These are phyloP conservation scores for Buceros bicornis DNA, from an alignment of 2,797 vertebrate genomes.

Conservation along the genomic window DNA sequence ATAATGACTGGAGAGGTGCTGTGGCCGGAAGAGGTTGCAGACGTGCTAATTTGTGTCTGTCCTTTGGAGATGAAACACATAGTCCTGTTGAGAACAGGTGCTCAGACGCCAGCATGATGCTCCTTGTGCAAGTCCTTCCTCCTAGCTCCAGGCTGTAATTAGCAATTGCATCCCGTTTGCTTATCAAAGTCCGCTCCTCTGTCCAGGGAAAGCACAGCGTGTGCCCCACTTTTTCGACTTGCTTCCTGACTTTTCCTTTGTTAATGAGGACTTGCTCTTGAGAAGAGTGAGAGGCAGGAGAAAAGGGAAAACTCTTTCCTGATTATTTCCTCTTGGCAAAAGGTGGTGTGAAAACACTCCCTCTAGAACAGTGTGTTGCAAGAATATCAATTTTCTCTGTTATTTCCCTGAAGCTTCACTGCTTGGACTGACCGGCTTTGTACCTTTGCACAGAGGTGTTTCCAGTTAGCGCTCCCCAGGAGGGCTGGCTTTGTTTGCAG, in stretches of 20 bases:
- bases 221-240: background rate
- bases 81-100: conserved; percentile 23
- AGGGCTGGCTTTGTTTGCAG: background rate
- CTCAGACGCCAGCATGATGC: background rate
- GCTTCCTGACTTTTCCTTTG: background rate
- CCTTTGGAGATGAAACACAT: background rate
- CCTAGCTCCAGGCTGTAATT: conserved; percentile 43
- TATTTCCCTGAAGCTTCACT: background rate
- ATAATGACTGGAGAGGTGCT: background rate
- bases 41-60: background rate
- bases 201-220: background rate
- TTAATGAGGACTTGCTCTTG: background rate
- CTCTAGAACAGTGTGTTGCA: background rate
- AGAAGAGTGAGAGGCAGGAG: background rate
- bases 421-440: background rate
- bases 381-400: background rate
- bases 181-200: background rate
- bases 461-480: background rate
- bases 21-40: conserved; percentile 7
- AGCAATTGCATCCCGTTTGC: background rate
- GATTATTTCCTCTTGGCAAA: background rate
- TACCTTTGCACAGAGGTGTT: background rate
- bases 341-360: background rate
- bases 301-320: background rate
- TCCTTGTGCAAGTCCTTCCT: background rate